Conservation (phyloP, 2,888 invertebrate species). For the Cephus pulcher region DNA sequence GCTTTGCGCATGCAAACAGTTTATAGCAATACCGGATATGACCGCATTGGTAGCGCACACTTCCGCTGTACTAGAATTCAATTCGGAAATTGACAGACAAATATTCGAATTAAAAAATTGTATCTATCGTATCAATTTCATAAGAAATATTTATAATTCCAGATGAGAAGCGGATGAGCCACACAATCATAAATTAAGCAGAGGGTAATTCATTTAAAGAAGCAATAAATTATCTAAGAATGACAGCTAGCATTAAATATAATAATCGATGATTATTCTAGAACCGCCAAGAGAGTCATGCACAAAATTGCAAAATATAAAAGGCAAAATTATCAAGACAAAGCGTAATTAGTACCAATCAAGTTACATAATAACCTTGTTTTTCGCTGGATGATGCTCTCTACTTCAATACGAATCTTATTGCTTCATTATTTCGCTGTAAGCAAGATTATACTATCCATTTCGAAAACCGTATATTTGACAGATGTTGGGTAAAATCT, state of each 20-base stretch:
- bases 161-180: background rate
- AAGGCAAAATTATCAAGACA: background rate
- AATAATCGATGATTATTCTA: background rate
- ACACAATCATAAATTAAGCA: background rate
- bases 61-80: background rate
- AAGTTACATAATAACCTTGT: background rate
- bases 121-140: background rate
- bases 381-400: background rate
- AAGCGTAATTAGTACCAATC: background rate
- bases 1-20: background rate
- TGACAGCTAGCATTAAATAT: background rate
- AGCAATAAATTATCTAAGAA: background rate
- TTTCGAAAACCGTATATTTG: background rate
- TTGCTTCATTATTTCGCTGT: background rate
- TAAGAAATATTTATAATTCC: background rate
- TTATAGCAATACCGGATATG: background rate
- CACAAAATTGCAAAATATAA: background rate
- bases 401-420: background rate
- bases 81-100: background rate
- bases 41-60: background rate
- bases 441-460: background rate
- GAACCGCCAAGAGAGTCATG: background rate
- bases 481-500: slow-evolving; percentile 37
- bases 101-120: background rate
- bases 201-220: background rate